A percentile compares a stretch with the other conserved stretches of the same genome.
phyloP scores from a whole-genome alignment of 2,888 invertebrate genomes.

The Cephus pulcher region DNA sequence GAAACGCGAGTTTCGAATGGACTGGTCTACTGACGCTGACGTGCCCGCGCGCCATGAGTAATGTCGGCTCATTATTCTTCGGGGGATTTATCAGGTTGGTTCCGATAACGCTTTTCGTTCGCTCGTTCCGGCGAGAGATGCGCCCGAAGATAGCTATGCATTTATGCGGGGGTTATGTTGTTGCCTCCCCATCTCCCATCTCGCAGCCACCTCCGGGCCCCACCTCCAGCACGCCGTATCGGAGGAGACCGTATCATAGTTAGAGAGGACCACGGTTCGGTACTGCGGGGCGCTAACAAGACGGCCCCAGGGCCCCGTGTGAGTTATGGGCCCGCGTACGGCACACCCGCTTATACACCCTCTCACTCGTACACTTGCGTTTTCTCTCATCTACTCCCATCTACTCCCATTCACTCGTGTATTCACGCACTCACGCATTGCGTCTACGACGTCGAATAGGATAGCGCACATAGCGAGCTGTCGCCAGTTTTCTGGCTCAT shows the following conservation, averaged over 20 bases:
- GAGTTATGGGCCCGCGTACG: constrained; percentile 58
- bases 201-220: constrained; percentile 1
- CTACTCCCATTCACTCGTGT: constrained; percentile 10
- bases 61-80: constrained; percentile 61
- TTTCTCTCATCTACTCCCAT: constrained; percentile 35
- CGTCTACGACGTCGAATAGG: constrained; percentile 26
- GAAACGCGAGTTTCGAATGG: constrained; percentile 3
- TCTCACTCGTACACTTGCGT: constrained; percentile 21
- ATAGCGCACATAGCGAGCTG: constrained; percentile 57
- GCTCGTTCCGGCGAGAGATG: constrained; percentile 51
- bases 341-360: constrained; percentile 29
- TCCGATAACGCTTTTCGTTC: constrained; percentile 59
- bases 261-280: constrained; percentile 34
- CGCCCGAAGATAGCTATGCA: constrained; percentile 54
- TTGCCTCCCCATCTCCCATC: constrained; percentile 2
- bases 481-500: constrained; percentile 66
- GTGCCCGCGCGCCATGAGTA: constrained; percentile 52
- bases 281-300: constrained; percentile 56
- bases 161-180: constrained; percentile 43
- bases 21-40: constrained; percentile 24
- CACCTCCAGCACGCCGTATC: constrained; percentile 21
- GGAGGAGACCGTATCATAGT: constrained; percentile 48
- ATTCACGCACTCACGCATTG: constrained; percentile 10
- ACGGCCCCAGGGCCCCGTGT: constrained; percentile 51
- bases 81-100: constrained; percentile 58